phyloP scores from a whole-genome alignment of 2,888 invertebrate species.

The Antheraea yamamai region DNA sequence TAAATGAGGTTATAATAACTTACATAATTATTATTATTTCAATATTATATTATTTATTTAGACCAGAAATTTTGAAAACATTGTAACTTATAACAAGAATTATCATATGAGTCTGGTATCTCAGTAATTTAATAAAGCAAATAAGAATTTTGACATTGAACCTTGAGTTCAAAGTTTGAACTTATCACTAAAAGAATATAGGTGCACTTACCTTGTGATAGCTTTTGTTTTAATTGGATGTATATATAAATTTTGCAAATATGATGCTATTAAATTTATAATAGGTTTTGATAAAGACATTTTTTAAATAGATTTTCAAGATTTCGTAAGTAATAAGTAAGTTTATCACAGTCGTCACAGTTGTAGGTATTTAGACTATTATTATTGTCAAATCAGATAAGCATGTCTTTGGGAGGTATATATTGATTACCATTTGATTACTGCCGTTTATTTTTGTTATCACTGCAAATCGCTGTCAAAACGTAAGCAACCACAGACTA shows the following conservation, averaged over 20 bases:
- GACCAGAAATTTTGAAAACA: no score
- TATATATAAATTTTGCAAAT: slow-evolving; percentile 88
- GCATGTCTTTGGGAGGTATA: background rate
- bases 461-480: no score
- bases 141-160: background rate
- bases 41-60: no score
- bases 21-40: no score
- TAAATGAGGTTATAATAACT: no score
- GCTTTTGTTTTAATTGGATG: slow-evolving; percentile 91
- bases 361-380: background rate
- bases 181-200: slow-evolving; percentile 17
- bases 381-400: background rate
- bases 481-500: no score
- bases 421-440: no score
- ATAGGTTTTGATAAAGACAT: slow-evolving; percentile 89
- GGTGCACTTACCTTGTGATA: slow-evolving; percentile 85
- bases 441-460: no score
- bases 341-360: background rate
- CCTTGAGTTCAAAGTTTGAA: slow-evolving; percentile 14
- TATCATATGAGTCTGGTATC: background rate
- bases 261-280: slow-evolving; percentile 85
- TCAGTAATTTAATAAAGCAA: no score
- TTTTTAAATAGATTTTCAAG: slow-evolving; percentile 35
- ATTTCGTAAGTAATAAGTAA: background rate
- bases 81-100: background rate